Evolutionary conservation across 1,140 invertebrate species (phyloP).

Genomic region (Papilio machaon): DNA sequence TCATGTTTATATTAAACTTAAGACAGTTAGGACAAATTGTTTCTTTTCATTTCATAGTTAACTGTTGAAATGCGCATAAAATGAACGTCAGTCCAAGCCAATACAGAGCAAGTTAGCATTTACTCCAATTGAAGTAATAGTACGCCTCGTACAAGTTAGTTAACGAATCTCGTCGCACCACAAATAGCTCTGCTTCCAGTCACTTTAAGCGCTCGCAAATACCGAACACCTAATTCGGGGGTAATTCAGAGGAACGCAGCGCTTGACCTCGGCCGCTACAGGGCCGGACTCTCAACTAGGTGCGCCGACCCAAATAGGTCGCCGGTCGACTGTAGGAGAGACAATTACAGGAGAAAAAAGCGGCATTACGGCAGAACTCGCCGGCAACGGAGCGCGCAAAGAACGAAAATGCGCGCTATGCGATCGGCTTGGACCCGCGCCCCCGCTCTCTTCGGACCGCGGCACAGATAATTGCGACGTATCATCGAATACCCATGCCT

Average conservation of each 20-base stretch:
- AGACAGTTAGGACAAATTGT: not conserved
- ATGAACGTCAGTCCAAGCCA: not conserved
- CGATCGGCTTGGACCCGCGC: constrained; percentile 45
- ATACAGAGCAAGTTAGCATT: not conserved
- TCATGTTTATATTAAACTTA: not conserved
- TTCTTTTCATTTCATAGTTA: not conserved
- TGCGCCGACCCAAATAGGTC: constrained; percentile 26
- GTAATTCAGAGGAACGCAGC: not conserved
- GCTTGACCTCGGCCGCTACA: not conserved
- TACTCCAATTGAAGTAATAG: constrained; percentile 7
- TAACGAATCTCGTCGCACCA: constrained; percentile 21
- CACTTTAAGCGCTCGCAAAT: constrained; percentile 18
- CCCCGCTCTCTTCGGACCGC: not conserved
- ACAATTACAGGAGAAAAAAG: constrained; percentile 49
- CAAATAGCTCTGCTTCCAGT: constrained; percentile 26
- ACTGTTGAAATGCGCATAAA: not conserved
- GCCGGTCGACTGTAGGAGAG: constrained; percentile 12
- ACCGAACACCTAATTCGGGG: constrained; percentile 26
- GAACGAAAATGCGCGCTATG: constrained; percentile 48
- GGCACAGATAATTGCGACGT: constrained; percentile 67
- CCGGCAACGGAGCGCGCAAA: constrained; percentile 41
- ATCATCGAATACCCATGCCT: constrained; percentile 75
- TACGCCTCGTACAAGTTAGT: not conserved
- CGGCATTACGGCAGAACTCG: constrained; percentile 24
- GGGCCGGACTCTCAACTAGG: constrained; percentile 27